Evolutionary conservation across 1,140 invertebrate genomes (phyloP).

Genomic region (Harpegnathos saltator): DNA sequence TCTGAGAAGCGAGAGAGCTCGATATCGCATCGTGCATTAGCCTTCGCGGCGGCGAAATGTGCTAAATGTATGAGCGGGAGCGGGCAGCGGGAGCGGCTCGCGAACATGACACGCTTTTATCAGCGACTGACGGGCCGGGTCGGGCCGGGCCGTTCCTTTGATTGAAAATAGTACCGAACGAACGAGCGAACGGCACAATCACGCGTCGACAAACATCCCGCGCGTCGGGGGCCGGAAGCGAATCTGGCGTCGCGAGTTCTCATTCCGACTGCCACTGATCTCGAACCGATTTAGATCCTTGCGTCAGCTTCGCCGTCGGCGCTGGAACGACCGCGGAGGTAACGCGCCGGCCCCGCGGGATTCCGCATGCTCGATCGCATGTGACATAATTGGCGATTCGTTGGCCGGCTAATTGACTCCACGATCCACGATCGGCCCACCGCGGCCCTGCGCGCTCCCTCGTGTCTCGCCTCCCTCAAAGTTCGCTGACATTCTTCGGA

Average conservation of each 20-base stretch:
- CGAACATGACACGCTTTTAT: constrained; percentile 3
- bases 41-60: neutral
- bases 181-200: neutral
- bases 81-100: neutral
- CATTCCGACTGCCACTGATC: neutral
- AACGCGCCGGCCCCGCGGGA: neutral
- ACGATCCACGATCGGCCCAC: neutral
- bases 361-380: constrained; percentile 38
- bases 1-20: too few relatives aligned
- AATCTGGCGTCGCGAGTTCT: neutral
- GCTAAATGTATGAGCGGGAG: neutral
- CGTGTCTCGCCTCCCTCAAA: constrained; percentile 28
- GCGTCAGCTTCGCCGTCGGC: neutral
- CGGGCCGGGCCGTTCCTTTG: neutral
- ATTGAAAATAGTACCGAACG: constrained; percentile 4
- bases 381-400: constrained; percentile 37
- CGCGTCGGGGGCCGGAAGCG: neutral
- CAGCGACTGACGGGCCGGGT: neutral
- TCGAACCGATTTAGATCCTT: constrained; percentile 22
- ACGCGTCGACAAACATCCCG: neutral
- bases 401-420: constrained; percentile 49
- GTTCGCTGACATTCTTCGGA: constrained; percentile 49
- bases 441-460: neutral
- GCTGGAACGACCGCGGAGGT: constrained; percentile 14
- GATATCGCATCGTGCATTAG: neutral